These are phyloP conservation scores for Abrostola tripartita DNA, from an alignment of 2,888 invertebrate genomes.

Conservation along the genomic window DNA sequence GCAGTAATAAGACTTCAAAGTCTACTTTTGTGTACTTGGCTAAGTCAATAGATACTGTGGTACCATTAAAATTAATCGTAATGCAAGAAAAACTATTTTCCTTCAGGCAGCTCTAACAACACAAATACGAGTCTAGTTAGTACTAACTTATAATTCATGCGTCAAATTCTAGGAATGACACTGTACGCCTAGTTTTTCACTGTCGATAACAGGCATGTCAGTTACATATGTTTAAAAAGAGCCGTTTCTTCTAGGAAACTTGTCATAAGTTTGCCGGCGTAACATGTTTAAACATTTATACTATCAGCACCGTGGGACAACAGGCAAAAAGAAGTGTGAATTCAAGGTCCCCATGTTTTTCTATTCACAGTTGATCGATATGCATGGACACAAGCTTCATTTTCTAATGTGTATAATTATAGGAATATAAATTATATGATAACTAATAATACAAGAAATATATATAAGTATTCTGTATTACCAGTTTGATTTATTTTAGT, in stretches of 20 bases:
- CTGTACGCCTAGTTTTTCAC: neutral
- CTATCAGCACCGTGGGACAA: slow-evolving; percentile 43
- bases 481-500: too few relatives aligned
- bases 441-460: too few relatives aligned
- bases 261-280: neutral
- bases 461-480: too few relatives aligned
- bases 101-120: neutral
- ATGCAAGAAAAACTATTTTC: too few relatives aligned
- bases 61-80: too few relatives aligned
- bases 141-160: neutral
- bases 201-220: neutral
- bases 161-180: neutral
- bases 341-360: slow-evolving; percentile 60
- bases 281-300: slow-evolving; percentile 47
- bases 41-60: too few relatives aligned
- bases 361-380: slow-evolving; percentile 54
- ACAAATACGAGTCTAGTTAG: neutral
- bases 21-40: too few relatives aligned
- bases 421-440: too few relatives aligned
- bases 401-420: too few relatives aligned
- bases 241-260: neutral
- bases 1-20: too few relatives aligned
- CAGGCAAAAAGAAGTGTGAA: slow-evolving; percentile 59
- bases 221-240: neutral
- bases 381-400: neutral